Conservation (phyloP, 2,797 vertebrate species). For the Todus mexicanus region DNA sequence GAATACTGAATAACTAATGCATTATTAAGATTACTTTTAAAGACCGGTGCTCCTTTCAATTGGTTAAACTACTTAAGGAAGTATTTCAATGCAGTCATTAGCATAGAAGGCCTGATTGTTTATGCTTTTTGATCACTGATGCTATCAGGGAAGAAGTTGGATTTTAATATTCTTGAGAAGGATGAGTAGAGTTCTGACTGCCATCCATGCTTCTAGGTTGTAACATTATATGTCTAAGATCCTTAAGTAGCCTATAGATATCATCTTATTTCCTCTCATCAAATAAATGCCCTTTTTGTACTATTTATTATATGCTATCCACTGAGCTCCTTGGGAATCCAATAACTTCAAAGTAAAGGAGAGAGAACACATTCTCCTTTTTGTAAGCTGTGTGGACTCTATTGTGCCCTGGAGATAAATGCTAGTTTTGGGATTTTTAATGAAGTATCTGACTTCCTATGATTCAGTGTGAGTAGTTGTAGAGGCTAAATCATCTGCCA, state of each 20-base stretch:
- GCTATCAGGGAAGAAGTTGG: conserved; percentile 33
- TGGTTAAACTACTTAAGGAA: conserved; percentile 38
- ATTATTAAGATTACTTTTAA: conserved; percentile 32
- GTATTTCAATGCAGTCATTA: conserved; percentile 53
- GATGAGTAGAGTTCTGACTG: conserved; percentile 46
- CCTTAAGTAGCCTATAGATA: conserved; percentile 25
- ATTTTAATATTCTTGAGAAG: conserved; percentile 57
- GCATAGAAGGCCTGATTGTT: conserved; percentile 63
- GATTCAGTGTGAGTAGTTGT: not conserved
- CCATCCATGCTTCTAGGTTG: conserved; percentile 1
- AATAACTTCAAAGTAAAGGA: not conserved
- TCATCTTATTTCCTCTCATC: conserved; percentile 63
- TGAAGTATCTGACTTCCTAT: not conserved
- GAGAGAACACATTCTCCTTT: not conserved
- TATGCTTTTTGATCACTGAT: conserved; percentile 65
- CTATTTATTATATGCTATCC: not conserved
- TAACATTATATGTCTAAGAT: conserved; percentile 47
- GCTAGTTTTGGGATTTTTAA: not conserved
- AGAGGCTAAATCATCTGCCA: not conserved
- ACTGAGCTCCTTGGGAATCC: conserved; percentile 5
- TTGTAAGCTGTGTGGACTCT: not conserved
- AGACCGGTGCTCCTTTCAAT: conserved; percentile 38
- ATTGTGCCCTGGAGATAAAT: not conserved
- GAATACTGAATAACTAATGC: not conserved
- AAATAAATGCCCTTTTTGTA: conserved; percentile 58